Base-by-base conservation (phyloP, 2,113 vertebrate genomes). In the Brienomyrus longianalis region DNA sequence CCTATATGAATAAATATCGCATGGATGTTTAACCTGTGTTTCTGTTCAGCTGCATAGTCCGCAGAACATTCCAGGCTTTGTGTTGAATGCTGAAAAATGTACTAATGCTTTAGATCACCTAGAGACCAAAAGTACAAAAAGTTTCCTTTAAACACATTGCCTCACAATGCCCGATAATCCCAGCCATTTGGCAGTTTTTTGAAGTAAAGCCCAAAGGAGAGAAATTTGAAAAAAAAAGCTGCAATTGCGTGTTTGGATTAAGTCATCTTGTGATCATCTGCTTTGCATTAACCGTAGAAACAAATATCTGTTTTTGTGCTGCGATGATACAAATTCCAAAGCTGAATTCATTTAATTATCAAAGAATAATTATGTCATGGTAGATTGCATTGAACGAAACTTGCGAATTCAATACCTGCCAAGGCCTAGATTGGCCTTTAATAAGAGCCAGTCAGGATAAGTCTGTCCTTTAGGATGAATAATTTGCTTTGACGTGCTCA, bases 321-420 rank as follows among this genome's bases (percentile, higher is more conserved):
- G 74, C 6, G 5, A 43, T 80, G 74, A 84, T 84, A n/a, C 45
- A 87, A 48, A 87, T 87, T 87, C 27, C 85, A 87, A 48, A 87
- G 48, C 84, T 31, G n/a, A 86, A 27, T 86, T 86, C n/a, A 52
- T 31, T 86, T 48, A 48, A 51, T 47, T 21, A 86, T 51, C 48
- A 86, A 51, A 23, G n/a, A 52, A 27, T 52, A 31, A 52, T 86
- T 86, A 86, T 52, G 47, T 17, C 13, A 48, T 31, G n/a, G 48
- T 47, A 54, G 50, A 87, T 56, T 52, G 6, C 31, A 87, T 35
- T 31, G 45, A n/a, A 7, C 19, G 0, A 43, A 87, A 56, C 85
- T 21, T n/a, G n/a, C 23, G 15, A 35, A 87, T 87, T 43, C 51
- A 43, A 17, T 43, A 39, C 35, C 35, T 39, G 85, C n/a, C 31